Base-by-base conservation (phyloP, 2,113 vertebrate species). In the Erythrolamprus reginae region DNA sequence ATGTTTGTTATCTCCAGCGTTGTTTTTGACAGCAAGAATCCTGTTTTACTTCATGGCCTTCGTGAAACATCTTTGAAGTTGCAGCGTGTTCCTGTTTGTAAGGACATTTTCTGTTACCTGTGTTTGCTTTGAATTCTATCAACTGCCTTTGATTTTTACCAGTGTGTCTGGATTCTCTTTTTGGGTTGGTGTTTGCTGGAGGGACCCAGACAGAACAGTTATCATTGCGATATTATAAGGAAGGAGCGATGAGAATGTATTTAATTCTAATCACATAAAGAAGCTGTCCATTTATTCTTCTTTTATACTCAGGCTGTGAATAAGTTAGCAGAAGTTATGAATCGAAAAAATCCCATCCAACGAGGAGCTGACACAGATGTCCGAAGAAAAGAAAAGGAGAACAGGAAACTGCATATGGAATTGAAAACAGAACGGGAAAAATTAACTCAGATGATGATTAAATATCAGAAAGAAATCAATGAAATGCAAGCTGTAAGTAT, bases 291-390 rank as follows among this genome's bases (percentile, higher is more conserved):
- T 42, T 77, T 42, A 77, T 38, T 84, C 83, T 61, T 90, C 13
- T 87, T 21, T 88, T 89, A 53, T 21, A 10, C 47, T 87, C 95
- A 99, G 99, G 99, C 99, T 86, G 99, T 99, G 92, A 99, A 99
- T 94, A 99, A 99, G 93, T 95, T 99, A 96, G 99, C 98, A 19
- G 99, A 99, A 97, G 99, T 99, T 93, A 98, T 99, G 98, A 99
- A 99, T 97, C 97, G 98, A 85, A 99, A 99, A 95, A 98, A 98
- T 94, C 97, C 97, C 58, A 97, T 98, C 92, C 98, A 98, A 56
- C 98, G 99, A 8, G 98, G 99, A 70, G 99, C 98, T 87, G 99
- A 99, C 97, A 99, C 98, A 0, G 99, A 99, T 82, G 97, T 99
- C 93, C 96, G 98, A 89, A 97, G 98, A 84, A 99, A 99, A 94